phyloP scores from a whole-genome alignment of 2,113 vertebrate species.

The Caracal caracal region DNA sequence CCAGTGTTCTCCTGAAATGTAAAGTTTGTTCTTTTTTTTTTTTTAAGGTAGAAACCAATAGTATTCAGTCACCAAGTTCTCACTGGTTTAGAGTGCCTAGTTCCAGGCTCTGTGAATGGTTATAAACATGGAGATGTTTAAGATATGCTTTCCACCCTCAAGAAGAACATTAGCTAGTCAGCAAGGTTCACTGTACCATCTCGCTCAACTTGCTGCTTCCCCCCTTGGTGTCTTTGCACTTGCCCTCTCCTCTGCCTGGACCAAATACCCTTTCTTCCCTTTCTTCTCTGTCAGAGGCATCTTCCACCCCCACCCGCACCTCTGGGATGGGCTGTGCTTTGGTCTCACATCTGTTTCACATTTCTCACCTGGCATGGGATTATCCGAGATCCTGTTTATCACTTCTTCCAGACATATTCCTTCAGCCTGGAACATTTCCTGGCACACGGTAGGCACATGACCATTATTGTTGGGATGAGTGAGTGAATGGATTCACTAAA shows the following conservation, averaged over 20 bases:
- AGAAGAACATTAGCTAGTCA: not conserved
- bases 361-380: not conserved
- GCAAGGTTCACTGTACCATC: not conserved
- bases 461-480: not conserved
- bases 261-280: not conserved
- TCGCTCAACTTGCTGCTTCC: not conserved
- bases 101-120: fast-evolving
- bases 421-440: not conserved
- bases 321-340: constrained; percentile 1
- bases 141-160: not conserved
- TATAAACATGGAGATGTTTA: not conserved
- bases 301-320: not conserved
- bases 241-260: not conserved
- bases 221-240: not conserved
- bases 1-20: not conserved
- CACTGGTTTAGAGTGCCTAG: not conserved
- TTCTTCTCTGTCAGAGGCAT: not conserved
- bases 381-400: not conserved
- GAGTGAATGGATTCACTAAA: not conserved
- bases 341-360: not conserved
- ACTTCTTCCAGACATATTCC: not conserved
- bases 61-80: not conserved
- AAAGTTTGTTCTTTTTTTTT: not conserved
- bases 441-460: not conserved
- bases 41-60: not conserved